phyloP scores from a whole-genome alignment of 2,888 invertebrate genomes.

The Zaprionus lineosus region DNA sequence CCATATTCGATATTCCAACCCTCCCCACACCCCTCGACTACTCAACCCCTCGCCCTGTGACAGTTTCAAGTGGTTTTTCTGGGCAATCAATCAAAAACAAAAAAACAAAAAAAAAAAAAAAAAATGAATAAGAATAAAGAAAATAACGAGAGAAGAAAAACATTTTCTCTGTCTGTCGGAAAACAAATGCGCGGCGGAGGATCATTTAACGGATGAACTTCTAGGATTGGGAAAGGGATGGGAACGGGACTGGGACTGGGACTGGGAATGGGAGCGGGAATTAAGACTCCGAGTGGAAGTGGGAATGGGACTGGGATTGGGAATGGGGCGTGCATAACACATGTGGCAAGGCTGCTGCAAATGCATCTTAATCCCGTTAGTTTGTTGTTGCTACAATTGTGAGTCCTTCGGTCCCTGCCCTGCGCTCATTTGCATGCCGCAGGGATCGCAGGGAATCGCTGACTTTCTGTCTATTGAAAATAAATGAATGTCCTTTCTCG shows the following conservation, averaged over 20 bases:
- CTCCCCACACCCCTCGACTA: not conserved
- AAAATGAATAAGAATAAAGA: no score
- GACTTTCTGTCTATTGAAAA: constrained; percentile 19
- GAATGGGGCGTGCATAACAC: constrained; percentile 43
- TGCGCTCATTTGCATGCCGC: constrained; percentile 60
- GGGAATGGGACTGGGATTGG: constrained; percentile 4
- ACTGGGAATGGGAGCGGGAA: not conserved
- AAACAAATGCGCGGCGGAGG: constrained; percentile 56
- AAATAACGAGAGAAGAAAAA: constrained; percentile 29
- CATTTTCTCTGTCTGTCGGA: constrained; percentile 36
- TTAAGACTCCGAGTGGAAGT: not conserved
- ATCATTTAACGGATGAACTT: constrained; percentile 45
- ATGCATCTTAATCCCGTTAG: constrained; percentile 59
- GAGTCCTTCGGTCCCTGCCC: constrained; percentile 11
- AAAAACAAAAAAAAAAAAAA: not conserved
- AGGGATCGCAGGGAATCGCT: constrained; percentile 6
- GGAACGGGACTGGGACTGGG: not conserved
- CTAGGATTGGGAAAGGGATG: constrained; percentile 1
- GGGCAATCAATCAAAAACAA: constrained; percentile 70
- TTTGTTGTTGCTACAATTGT: no score
- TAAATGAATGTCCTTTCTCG: constrained; percentile 11
- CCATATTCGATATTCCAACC: not conserved
- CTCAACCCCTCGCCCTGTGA: constrained; percentile 36
- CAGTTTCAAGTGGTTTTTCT: constrained; percentile 75
- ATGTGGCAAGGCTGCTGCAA: constrained; percentile 49